phyloP scores from a whole-genome alignment of 2,797 vertebrate genomes.

The Capromys pilorides region DNA sequence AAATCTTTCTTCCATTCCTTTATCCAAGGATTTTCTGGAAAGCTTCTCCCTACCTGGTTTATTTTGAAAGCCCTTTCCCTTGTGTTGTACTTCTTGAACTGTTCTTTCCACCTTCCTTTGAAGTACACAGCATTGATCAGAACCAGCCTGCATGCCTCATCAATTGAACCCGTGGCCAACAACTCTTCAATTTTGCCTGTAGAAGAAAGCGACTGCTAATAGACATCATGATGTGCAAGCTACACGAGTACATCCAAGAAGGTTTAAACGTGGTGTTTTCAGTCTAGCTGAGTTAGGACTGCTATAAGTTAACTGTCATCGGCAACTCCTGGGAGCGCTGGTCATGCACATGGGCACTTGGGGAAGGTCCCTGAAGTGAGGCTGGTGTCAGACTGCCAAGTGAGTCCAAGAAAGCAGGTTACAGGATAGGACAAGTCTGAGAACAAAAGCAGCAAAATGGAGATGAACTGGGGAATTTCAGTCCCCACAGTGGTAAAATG shows the following conservation, averaged over 20 bases:
- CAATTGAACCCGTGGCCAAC: conserved; percentile 85
- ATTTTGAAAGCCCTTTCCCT: conserved; percentile 89
- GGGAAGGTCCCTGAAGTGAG: background rate
- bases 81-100: conserved; percentile 85
- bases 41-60: conserved; percentile 84
- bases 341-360: background rate
- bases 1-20: background rate
- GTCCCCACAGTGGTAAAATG: background rate
- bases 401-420: background rate
- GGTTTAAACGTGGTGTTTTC: background rate
- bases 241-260: background rate
- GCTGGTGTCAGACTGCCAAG: background rate
- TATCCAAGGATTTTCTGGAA: background rate
- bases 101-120: conserved; percentile 91
- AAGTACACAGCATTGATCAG: conserved; percentile 95
- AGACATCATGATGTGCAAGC: background rate
- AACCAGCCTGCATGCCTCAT: conserved; percentile 86
- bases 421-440: background rate
- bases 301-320: background rate
- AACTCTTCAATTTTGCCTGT: conserved; percentile 94
- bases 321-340: background rate
- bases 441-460: background rate
- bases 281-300: background rate
- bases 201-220: background rate
- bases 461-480: fast-evolving